Percentiles rank a stretch among this genome's conserved stretches.
These are phyloP conservation scores for Calypte anna DNA, from an alignment of 2,113 vertebrate species.

Conservation along the genomic window DNA sequence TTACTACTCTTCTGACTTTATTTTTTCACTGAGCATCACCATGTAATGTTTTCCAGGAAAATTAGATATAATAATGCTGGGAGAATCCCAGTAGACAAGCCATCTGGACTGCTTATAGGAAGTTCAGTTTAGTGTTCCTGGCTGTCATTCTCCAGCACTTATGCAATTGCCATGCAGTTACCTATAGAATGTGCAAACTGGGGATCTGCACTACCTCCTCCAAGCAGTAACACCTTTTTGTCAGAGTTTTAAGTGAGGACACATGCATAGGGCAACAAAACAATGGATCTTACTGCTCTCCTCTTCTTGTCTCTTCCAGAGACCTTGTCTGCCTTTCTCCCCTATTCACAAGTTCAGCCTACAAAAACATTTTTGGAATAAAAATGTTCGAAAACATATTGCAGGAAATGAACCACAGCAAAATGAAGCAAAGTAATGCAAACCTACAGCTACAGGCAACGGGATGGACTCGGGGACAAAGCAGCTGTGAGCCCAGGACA, in stretches of 20 bases:
- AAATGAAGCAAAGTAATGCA: neutral
- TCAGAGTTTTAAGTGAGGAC: neutral
- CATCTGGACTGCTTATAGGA: neutral
- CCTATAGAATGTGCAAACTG: rapidly evolving
- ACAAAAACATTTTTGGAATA: neutral
- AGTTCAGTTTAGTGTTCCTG: neutral
- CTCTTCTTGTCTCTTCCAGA: neutral
- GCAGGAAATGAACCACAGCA: neutral
- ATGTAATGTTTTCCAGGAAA: neutral
- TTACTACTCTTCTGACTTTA: neutral
- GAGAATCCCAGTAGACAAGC: neutral
- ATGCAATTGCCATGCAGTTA: neutral
- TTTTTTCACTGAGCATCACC: neutral
- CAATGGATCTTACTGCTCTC: neutral
- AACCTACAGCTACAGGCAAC: neutral
- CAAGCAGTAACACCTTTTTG: neutral
- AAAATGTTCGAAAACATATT: neutral
- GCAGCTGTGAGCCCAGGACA: neutral
- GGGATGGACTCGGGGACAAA: neutral
- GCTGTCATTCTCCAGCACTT: neutral
- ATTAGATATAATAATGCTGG: neutral
- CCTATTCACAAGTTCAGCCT: neutral
- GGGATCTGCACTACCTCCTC: neutral
- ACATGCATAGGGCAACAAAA: neutral
- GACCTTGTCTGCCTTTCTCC: neutral